Conservation (phyloP, 1,140 invertebrate species). For the Cephus cinctus region DNA sequence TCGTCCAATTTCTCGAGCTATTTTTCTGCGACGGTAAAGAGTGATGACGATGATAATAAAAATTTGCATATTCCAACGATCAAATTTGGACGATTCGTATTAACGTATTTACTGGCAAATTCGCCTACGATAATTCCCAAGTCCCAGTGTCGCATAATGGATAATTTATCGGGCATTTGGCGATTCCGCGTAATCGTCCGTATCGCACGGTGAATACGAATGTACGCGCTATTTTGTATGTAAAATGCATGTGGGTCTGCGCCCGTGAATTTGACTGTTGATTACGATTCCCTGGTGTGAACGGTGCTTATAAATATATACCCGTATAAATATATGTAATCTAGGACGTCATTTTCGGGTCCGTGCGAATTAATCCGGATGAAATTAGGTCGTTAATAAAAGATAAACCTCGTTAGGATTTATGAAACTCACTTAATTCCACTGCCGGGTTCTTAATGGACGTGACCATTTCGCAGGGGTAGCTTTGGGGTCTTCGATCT, state of each 20-base stretch:
- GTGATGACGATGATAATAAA: too few species aligned
- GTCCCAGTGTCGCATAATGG: background rate
- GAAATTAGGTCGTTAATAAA: conserved; percentile 36
- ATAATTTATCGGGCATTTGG: conserved; percentile 6
- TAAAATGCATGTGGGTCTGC: conserved; percentile 1
- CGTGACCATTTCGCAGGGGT: too few species aligned
- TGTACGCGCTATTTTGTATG: background rate
- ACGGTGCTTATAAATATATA: background rate
- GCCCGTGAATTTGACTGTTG: background rate
- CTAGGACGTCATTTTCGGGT: too few species aligned
- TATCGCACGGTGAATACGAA: background rate
- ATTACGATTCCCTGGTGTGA: background rate
- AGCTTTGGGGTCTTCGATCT: too few species aligned
- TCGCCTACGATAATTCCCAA: background rate
- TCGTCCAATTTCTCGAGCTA: too few species aligned
- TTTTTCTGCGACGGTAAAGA: too few species aligned
- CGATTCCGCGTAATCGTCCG: conserved; percentile 10
- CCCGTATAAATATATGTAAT: background rate
- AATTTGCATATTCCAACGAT: too few species aligned
- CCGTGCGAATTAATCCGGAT: conserved; percentile 23
- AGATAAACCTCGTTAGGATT: too few species aligned
- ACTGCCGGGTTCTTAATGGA: too few species aligned
- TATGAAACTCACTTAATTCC: too few species aligned
- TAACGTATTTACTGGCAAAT: background rate
- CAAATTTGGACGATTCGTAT: too few species aligned